Evolutionary conservation across 2,888 invertebrate genomes (phyloP), one percentile per base, ranked within the genome.

Genomic region (Lasioglossum leucozonium): DNA sequence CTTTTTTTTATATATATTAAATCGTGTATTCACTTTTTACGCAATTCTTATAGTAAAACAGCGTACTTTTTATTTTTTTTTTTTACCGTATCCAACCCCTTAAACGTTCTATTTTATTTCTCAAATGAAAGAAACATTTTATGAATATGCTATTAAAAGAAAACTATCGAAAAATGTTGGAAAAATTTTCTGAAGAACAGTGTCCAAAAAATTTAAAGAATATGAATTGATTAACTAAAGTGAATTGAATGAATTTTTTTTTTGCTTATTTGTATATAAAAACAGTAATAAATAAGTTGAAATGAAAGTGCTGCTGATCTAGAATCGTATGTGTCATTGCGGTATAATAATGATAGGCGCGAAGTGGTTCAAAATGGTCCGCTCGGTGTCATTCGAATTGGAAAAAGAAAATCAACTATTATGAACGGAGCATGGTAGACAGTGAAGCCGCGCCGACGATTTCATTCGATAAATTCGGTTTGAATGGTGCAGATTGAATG

Each of bases 391-490:
- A 44, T 47, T 26, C 18, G 8, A 47, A 44, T 72, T 40, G 69
- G 40, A 69, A 69, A 37, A 40, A 79, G 67, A 37, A 74, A 81
- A 82, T 72, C 42, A 16, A 34, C 30, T 37, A 34, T 72, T 76
- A n/a, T 18, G 58, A 81, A 75, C 58, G 80, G 18, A 40, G 75
- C 30, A 75, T 84, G 69, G 58, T 11, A 16, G n/a, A 75, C 47
- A 40, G 80, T 40, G 73, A 72, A 77, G 37, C 44, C 22, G 44
- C 8, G 34, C 37, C n/a, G 72, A 77, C 65, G 62, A 76, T 67
- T 76, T 81, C 78, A 81, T 79, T 78, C 34, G 13, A 71, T 55
- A 37, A 44, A 75, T 82, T 78, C 55, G 30, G 78, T 78, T n/a
- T 78, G 72, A 84, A 82, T 74, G 42, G 65, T 22, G 18, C 74